A percentile compares a stretch with the other conserved stretches of the same genome.
Evolutionary conservation across 1,140 invertebrate genomes (phyloP).

Genomic region (Saccostrea echinata): DNA sequence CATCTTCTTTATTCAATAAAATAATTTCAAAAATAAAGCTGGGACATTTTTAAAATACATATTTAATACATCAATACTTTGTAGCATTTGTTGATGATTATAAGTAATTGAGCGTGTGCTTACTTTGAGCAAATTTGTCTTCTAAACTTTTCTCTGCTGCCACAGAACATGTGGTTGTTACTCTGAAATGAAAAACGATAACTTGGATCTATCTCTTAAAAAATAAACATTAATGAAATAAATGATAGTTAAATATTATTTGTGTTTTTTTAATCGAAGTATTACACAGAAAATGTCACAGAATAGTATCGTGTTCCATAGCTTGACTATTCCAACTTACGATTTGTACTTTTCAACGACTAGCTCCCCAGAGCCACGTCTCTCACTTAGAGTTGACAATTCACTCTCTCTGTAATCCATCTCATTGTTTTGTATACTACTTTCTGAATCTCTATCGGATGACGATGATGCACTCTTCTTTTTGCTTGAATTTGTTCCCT

Average conservation of each 20-base stretch:
- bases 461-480: not conserved
- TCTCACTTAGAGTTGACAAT: not conserved
- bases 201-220: no score
- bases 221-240: no score
- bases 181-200: not conserved
- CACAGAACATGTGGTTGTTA: not conserved
- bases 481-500: not conserved
- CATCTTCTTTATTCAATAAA: no score
- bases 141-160: not conserved
- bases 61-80: no score
- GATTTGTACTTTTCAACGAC: not conserved
- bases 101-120: no score
- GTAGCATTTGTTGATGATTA: no score
- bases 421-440: not conserved
- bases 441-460: not conserved
- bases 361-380: not conserved
- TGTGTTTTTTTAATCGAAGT: not conserved
- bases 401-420: not conserved
- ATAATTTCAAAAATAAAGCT: no score
- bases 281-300: not conserved
- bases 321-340: not conserved
- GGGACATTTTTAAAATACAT: no score
- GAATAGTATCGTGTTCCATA: not conserved
- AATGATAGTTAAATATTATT: no score
- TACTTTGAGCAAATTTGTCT: slow-evolving; percentile 34